Base-by-base conservation (phyloP, 2,888 invertebrate genomes). In the Dioctria linearis region DNA sequence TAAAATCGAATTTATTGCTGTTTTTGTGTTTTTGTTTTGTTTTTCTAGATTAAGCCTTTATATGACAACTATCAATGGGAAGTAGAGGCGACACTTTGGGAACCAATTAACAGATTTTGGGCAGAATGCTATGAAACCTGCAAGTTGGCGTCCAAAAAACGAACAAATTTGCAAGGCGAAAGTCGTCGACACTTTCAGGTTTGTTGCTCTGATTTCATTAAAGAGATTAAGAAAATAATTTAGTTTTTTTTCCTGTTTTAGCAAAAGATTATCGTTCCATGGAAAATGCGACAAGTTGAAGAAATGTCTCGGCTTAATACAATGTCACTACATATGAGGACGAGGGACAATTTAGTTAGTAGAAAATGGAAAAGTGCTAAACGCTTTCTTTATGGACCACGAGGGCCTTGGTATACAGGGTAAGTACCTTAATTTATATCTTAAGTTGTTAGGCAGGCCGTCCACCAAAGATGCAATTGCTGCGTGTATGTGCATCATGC, bases 101-200 rank as follows among this genome's bases (percentile, higher is more conserved):
- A 91, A 84, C 89, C 90, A 5, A 90, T 92, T 85, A 90, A 91
- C 85, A 90, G 89, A 5, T 92, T 90, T 86, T 92, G 92, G 91
- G 90, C 91, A 13, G 91, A 91, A 83, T 92, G 92, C 84, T 91
- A 92, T 83, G 92, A 93, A 84, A 90, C 90, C 1, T 91, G 91
- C 85, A 92, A 92, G 88, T 86, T 90, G 5, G 90, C 90, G 25
- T 89, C 91, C 39, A 92, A 92, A 84, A 90, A 89, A 80, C 88
- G 91, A 8, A 90, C 90, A 83, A 87, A 90, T 75, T 90, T 91
- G 81, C 90, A 91, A 82, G 90, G 90, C 6, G 91, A 92, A 82
- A 91, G 91, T 85, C 90, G 91, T 83, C 88, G 91, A 65, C 89
- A 90, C 84, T 92, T 91, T 84, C 90, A 91, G 87, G 90, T 90